Conservation (phyloP, 37 sponge, comb jelly and placozoan genomes). For the Sycon ciliatum region DNA sequence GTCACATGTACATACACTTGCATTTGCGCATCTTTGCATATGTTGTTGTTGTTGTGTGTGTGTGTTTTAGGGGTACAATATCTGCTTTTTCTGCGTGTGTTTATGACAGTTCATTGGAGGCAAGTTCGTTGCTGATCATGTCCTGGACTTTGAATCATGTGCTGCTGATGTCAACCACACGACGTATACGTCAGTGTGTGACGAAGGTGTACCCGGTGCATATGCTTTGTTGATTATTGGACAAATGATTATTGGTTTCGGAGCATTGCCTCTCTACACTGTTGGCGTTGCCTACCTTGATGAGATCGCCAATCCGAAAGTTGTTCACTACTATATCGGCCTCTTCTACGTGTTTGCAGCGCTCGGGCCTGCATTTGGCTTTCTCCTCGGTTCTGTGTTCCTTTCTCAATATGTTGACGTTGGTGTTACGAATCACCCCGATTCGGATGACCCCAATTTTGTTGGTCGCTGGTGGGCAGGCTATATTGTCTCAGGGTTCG, state of each 20-base stretch:
- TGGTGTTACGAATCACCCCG: slow-evolving; percentile 24
- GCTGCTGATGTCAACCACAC: not conserved
- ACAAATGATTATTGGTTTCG: slow-evolving; percentile 62
- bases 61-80: too few relatives aligned
- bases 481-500: slow-evolving; percentile 39
- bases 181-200: not conserved
- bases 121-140: too few relatives aligned
- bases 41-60: too few relatives aligned
- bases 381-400: slow-evolving; percentile 62
- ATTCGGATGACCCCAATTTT: slow-evolving; percentile 48
- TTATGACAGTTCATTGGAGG: slow-evolving; percentile 13
- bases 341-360: slow-evolving; percentile 44
- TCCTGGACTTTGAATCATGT: slow-evolving; percentile 30
- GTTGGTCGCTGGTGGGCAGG: slow-evolving; percentile 92
- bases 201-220: slow-evolving; percentile 28
- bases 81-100: slow-evolving; percentile 43
- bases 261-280: slow-evolving; percentile 75
- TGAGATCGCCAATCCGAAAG: slow-evolving; percentile 58
- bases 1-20: too few relatives aligned
- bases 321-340: slow-evolving; percentile 55
- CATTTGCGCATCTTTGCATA: too few relatives aligned
- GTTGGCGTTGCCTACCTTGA: slow-evolving; percentile 70
- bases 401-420: slow-evolving; percentile 67
- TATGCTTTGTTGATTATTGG: slow-evolving; percentile 66
- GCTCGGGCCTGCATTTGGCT: slow-evolving; percentile 73